phyloP scores from a whole-genome alignment of 1,140 invertebrate genomes.

The Zelostemma sp. region DNA sequence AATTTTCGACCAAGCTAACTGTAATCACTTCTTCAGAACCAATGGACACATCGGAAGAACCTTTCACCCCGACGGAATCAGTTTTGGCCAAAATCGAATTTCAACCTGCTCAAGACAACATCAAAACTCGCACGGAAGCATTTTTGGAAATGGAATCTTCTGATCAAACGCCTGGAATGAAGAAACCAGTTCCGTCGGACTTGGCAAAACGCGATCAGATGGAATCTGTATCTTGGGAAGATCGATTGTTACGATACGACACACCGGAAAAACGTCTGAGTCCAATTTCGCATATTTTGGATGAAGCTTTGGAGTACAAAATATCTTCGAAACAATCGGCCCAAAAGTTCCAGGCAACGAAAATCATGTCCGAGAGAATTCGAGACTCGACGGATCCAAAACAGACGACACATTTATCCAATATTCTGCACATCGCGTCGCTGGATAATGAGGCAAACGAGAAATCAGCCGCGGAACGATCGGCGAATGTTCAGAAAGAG shows the following conservation, averaged over 20 bases:
- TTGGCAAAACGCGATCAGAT: conserved; percentile 11
- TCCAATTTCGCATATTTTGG: conserved; percentile 39
- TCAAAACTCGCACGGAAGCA: conserved; percentile 49
- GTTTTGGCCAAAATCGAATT: conserved; percentile 27
- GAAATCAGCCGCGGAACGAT: conserved; percentile 71
- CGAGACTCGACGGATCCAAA: conserved; percentile 70
- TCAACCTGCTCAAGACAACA: conserved; percentile 19
- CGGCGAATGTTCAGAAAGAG: conserved; percentile 71
- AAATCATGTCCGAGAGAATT: conserved; percentile 69
- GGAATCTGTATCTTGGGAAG: conserved; percentile 44
- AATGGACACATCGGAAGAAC: conserved; percentile 57
- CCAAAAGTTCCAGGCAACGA: conserved; percentile 60
- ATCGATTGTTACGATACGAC: conserved; percentile 27
- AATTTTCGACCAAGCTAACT: neutral
- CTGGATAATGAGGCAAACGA: conserved; percentile 70
- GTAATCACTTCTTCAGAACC: conserved; percentile 28
- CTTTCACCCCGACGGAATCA: conserved; percentile 52
- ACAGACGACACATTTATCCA: conserved; percentile 69
- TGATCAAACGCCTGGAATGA: conserved; percentile 2
- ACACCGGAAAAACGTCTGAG: conserved; percentile 24
- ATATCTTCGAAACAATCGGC: conserved; percentile 51
- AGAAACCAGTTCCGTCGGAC: neutral
- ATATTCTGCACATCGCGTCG: conserved; percentile 74
- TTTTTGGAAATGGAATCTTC: conserved; percentile 37
- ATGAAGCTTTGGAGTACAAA: conserved; percentile 44